Conservation (phyloP, 2,113 vertebrate genomes). For the Salvelinus alpinus region DNA sequence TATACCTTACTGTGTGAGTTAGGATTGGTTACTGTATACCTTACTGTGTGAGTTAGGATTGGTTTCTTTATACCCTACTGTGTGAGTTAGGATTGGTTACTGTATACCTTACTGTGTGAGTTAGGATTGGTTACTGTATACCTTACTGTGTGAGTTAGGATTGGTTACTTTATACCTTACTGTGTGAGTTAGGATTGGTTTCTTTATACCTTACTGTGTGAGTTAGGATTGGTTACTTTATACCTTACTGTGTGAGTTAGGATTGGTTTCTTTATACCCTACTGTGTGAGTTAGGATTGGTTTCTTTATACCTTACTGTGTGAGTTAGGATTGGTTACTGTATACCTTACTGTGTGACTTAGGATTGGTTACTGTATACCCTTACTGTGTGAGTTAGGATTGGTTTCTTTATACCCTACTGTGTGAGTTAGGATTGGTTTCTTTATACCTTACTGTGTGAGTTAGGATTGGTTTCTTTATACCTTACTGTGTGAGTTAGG, state of each 20-base stretch:
- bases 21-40: constrained; percentile 91
- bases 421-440: no score
- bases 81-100: constrained; percentile 90
- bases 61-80: constrained; percentile 94
- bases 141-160: constrained; percentile 85
- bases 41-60: constrained; percentile 87
- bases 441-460: no score
- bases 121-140: constrained; percentile 81
- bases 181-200: constrained; percentile 81
- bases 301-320: constrained; percentile 96
- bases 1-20: constrained; percentile 95
- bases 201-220: constrained; percentile 97
- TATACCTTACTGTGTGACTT: no score
- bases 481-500: no score
- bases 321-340: constrained; percentile 76
- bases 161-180: no score
- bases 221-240: constrained; percentile 57
- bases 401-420: no score
- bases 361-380: no score
- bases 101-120: constrained; percentile 98
- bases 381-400: no score
- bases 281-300: constrained; percentile 91
- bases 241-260: constrained; percentile 23
- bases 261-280: constrained; percentile 87
- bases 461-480: no score